These are phyloP conservation scores for Tetranychus piercei DNA, from an alignment of 2,888 invertebrate genomes.

Conservation along the genomic window DNA sequence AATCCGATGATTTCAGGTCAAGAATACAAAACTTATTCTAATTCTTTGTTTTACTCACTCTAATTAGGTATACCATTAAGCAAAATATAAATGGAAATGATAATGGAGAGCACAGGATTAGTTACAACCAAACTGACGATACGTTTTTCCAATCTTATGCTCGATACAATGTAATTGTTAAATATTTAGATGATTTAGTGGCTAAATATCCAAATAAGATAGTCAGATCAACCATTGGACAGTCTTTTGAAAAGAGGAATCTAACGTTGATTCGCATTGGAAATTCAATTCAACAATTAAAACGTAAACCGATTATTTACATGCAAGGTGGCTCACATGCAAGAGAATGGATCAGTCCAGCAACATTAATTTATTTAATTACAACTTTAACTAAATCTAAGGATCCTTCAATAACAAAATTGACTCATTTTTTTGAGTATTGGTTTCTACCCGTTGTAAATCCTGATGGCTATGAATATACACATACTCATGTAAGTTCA, in stretches of 20 bases:
- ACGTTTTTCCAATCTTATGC: background rate
- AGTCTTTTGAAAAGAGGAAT: background rate
- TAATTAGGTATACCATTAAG: background rate
- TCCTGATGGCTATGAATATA: slow-evolving; percentile 30
- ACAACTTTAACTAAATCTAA: background rate
- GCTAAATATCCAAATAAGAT: background rate
- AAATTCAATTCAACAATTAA: background rate
- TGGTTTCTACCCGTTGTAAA: slow-evolving; percentile 8
- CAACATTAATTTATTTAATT: background rate
- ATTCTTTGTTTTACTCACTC: too few relatives aligned
- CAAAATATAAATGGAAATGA: background rate
- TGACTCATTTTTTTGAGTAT: background rate
- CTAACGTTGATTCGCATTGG: background rate
- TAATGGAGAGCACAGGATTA: background rate
- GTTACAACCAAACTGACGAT: background rate
- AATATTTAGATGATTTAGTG: background rate
- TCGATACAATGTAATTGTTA: background rate
- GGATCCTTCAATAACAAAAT: background rate
- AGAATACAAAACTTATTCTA: too few relatives aligned
- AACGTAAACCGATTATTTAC: background rate
- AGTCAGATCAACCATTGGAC: background rate
- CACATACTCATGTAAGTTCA: slow-evolving; percentile 12
- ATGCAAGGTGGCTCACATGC: background rate
- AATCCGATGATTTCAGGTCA: too few relatives aligned
- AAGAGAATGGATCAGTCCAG: slow-evolving; percentile 11